Evolutionary conservation across 2,113 vertebrate genomes (phyloP), one percentile per base, ranked within the genome.

Genomic region (Dasyornis broadbenti): DNA sequence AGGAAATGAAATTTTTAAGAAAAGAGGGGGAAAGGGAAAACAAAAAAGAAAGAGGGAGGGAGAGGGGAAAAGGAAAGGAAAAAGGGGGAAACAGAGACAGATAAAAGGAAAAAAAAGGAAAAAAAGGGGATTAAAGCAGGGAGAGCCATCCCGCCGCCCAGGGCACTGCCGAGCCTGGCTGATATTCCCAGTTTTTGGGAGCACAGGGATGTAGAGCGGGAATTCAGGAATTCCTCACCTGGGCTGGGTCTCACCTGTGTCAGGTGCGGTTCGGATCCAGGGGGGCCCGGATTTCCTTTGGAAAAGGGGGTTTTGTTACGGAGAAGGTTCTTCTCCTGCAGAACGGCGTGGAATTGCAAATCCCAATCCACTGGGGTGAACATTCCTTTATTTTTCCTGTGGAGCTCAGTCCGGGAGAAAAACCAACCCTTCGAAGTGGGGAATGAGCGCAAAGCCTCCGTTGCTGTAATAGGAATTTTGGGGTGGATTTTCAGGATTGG

Each of bases 61-160:
- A 7, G n/a, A 39, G 5, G 6, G 12, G 1, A 2, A 12, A 33
- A 59, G n/a, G n/a, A n/a, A n/a, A n/a, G n/a, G 4, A 2, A 22
- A 40, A 27, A 20, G 1, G 7, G 1, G 2, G 15, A 7, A 2
- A 40, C 42, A 24, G 31, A 24, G 35, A 24, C 2, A 9, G 52
- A 60, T 5, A 50, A 70, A 57, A 7, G 54, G 54, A 1, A 5
- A 35, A 35, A 27, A 49, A 35, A 14, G 16, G 66, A 31, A 13
- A 60, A 82, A 3, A 30, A n/a, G 24, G 28, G 20, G 52, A 13
- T 2, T 35, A 54, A 44, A 60, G 54, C 45, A 31, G 80, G 66
- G 21, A 70, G 26, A 61, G 26, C 15, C 20, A 5, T 19, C 54
- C 65, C 65, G 12, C 3, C 12, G 7, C 42, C 42, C 53, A 3